phyloP scores from a whole-genome alignment of 2,113 vertebrate species.

The Murina feae region DNA sequence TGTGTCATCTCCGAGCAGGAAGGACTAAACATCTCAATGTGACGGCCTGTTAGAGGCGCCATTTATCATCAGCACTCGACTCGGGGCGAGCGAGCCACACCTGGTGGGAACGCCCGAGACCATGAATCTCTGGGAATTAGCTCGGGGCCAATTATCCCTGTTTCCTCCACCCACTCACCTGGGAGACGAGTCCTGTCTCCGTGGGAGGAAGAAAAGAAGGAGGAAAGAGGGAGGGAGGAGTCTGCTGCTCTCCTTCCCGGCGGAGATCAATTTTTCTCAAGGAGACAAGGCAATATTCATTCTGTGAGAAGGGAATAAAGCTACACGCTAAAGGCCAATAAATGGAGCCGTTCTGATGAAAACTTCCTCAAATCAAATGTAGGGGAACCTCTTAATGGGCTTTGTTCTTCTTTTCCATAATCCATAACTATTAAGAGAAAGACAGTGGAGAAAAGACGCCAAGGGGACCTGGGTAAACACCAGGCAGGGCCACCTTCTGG shows the following conservation, averaged over 20 bases:
- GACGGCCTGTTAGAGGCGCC: slow-evolving; percentile 61
- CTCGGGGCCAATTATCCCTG: slow-evolving; percentile 67
- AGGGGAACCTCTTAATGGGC: slow-evolving; percentile 52
- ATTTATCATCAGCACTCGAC: slow-evolving; percentile 61
- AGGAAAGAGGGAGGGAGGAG: slow-evolving; percentile 35
- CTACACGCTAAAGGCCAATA: slow-evolving; percentile 47
- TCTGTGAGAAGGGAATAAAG: slow-evolving; percentile 53
- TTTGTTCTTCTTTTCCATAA: slow-evolving; percentile 59
- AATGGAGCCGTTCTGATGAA: slow-evolving; percentile 54
- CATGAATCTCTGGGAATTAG: slow-evolving; percentile 69
- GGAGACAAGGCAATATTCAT: slow-evolving; percentile 57
- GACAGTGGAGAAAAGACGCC: neutral
- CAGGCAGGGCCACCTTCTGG: neutral
- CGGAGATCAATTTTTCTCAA: slow-evolving; percentile 68
- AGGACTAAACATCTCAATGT: slow-evolving; percentile 68
- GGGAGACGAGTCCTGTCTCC: slow-evolving; percentile 55
- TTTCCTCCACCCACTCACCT: neutral
- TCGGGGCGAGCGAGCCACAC: slow-evolving; percentile 37
- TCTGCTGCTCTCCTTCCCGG: neutral
- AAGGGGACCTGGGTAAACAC: neutral
- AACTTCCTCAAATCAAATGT: slow-evolving; percentile 55
- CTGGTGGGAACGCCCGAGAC: slow-evolving; percentile 52
- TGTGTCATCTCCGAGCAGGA: slow-evolving; percentile 64
- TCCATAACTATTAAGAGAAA: slow-evolving; percentile 55
- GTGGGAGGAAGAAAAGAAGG: slow-evolving; percentile 6